Percentiles rank a stretch among this genome's conserved stretches.
Conservation (phyloP, 2,113 vertebrate species). For the Microtus montanus region DNA sequence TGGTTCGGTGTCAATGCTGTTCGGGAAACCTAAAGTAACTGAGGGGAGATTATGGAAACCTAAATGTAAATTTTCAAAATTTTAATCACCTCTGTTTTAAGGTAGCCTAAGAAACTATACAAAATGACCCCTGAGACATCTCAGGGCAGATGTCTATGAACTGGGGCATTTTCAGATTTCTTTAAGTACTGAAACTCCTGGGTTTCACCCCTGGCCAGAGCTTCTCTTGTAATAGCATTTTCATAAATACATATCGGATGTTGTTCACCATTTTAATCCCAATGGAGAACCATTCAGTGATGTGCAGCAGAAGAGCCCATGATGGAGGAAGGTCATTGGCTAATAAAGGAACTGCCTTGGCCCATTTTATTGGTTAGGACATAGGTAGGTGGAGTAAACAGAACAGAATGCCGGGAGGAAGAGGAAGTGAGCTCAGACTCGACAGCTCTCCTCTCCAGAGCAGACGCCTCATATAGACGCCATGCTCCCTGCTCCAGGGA, state of each 20-base stretch:
- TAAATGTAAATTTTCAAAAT: conserved; percentile 8
- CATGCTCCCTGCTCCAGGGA: too few relatives aligned
- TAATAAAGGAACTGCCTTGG: too few relatives aligned
- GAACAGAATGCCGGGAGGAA: too few relatives aligned
- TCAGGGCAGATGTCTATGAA: neutral
- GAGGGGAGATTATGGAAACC: neutral
- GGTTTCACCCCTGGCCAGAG: neutral
- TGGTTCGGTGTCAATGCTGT: neutral
- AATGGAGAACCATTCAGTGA: neutral
- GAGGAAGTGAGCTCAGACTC: too few relatives aligned
- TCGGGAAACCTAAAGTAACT: neutral
- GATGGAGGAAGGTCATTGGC: too few relatives aligned
- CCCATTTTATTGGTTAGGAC: too few relatives aligned
- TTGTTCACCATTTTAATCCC: neutral
- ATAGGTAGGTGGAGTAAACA: too few relatives aligned
- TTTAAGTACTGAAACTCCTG: conserved; percentile 18
- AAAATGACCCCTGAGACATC: neutral
- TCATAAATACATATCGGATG: neutral
- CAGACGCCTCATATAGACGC: too few relatives aligned
- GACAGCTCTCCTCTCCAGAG: too few relatives aligned
- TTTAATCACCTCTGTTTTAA: neutral
- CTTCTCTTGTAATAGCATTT: neutral
- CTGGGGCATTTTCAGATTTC: neutral
- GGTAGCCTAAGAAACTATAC: neutral
- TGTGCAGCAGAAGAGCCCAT: neutral